Evolutionary conservation across 2,888 invertebrate species (phyloP), one percentile per base, ranked within the genome.

Genomic region (Leptothorax acervorum): DNA sequence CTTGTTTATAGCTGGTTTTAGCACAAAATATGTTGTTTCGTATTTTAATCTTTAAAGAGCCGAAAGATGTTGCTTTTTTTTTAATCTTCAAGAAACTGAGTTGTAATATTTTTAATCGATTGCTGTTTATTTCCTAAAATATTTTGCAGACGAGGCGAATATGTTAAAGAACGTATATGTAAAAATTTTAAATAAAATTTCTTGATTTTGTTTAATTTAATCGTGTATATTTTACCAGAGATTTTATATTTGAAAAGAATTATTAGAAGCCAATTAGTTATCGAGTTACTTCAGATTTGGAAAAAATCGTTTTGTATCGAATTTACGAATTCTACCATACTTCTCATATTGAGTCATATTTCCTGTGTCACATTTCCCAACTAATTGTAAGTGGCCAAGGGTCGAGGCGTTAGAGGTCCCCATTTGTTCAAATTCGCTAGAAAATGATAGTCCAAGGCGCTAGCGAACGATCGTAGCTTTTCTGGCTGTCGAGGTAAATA

Each of bases 401-500:
- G 28, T n/a, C 62, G 65, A 15, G 23, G 23, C 11, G 35, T 42
- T 35, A 23, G 5, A 42, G 39, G 51, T 39, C 9, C 9, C 1
- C 48, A 48, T 35, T 51, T 28, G 18, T 31, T 55, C 18, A 39
- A 57, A 60, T 28, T 81, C 28, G 35, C 12, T 60, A 39, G 79
- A 60, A 70, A 57, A 23, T 48, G 75, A 63, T 51, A 35, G 23
- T 81, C 48, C 0, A 60, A 57, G n/a, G 15, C 28, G 75, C 55
- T 57, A 31, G 57, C 18, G 35, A 28, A 57, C 18, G 53, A 55
- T 68, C 31, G n/a, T 42, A 23, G 60, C 75, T 87, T 89, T 89
- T 85, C 85, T 78, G 78, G 73, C 71, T 60, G 65, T 84, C 79
- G 81, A 84, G 84, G 89, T 90, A 87, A 87, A 89, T 86, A 90